Evolutionary conservation across 2,888 invertebrate genomes (phyloP), one percentile per base, ranked within the genome.

Genomic region (Spicauda simplicius): DNA sequence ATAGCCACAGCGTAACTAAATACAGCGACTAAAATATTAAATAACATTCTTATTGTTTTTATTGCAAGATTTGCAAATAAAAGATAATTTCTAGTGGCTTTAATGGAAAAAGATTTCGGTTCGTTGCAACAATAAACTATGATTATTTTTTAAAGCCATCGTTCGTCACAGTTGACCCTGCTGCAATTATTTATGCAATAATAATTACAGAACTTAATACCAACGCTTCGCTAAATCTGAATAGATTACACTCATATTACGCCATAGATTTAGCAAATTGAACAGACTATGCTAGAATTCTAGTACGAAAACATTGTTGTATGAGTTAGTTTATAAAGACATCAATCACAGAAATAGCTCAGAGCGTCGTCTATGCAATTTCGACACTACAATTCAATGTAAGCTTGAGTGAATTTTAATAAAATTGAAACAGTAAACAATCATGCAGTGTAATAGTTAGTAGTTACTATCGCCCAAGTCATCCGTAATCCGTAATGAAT

Each of bases 181-280:
- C 59, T 25, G 37, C 25, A 4, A 37, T 4, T 12, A 11, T 37
- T 50, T 50, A 10, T 18, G 58, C 64, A 53, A 53, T 45, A 18
- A 50, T 57, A 58, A 54, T 54, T 65, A 41, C 54, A 45, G 18
- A 53, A 48, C 52, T 45, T 54, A 59, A 30, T 18, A 25, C 54
- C 59, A 59, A 59, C 53, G 65, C 45, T 65, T 59, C 30, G 19
- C 56, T 64, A 56, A 55, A 37, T 56, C 50, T 57, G 59, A 45
- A 65, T 59, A 65, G 58, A 14, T 25, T 25, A 2, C 41, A 45
- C 53, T 58, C 14, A 12, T 8, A 45, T 65, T 59, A 53, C 64
- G 64, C 58, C 53, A 65, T 59, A 52, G 20, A 45, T 45, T 59
- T 48, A 5, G 18, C 11, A 6, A 5, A 48, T 30, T 58, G n/a